A percentile compares a stretch with the other conserved stretches of the same genome.
phyloP scores from a whole-genome alignment of 2,113 vertebrate species.

The Oncorhynchus tshawytscha region DNA sequence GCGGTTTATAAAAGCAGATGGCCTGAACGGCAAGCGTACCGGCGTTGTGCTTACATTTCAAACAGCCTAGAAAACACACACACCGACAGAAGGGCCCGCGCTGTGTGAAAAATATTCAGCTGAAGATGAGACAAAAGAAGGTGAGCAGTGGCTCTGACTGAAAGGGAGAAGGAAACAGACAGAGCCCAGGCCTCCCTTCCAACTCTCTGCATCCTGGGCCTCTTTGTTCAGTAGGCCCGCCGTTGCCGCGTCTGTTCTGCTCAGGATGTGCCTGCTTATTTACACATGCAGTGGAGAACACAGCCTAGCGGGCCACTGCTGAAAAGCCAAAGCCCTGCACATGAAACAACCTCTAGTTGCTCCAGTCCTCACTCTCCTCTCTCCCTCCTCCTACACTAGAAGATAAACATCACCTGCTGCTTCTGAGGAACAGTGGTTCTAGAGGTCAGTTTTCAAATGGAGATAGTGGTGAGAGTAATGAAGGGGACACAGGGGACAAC shows the following conservation, averaged over 20 bases:
- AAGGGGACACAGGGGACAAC: no score
- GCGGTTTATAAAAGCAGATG: slow-evolving; percentile 35
- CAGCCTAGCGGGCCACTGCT: background rate
- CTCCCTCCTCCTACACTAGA: background rate
- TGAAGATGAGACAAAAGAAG: slow-evolving; percentile 32
- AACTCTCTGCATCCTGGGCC: slow-evolving; percentile 35
- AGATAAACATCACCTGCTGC: no score
- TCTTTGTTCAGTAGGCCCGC: slow-evolving; percentile 45
- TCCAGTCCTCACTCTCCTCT: slow-evolving; percentile 11
- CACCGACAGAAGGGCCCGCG: slow-evolving; percentile 11
- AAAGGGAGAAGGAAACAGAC: slow-evolving; percentile 15
- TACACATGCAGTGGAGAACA: slow-evolving; percentile 4
- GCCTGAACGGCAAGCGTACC: slow-evolving; percentile 16
- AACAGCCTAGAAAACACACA: background rate
- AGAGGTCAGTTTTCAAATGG: no score
- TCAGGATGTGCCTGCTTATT: slow-evolving; percentile 4
- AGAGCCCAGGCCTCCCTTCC: slow-evolving; percentile 20
- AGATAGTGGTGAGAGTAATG: no score
- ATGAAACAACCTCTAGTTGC: background rate
- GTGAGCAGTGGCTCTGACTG: slow-evolving; percentile 3
- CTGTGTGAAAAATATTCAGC: slow-evolving; percentile 16
- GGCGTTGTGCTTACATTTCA: background rate
- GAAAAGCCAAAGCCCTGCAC: slow-evolving; percentile 6
- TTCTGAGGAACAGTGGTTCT: no score
- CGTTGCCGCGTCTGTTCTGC: slow-evolving; percentile 33